Conservation (phyloP, 1,140 invertebrate genomes). For the Drosophila pectinifera region DNA sequence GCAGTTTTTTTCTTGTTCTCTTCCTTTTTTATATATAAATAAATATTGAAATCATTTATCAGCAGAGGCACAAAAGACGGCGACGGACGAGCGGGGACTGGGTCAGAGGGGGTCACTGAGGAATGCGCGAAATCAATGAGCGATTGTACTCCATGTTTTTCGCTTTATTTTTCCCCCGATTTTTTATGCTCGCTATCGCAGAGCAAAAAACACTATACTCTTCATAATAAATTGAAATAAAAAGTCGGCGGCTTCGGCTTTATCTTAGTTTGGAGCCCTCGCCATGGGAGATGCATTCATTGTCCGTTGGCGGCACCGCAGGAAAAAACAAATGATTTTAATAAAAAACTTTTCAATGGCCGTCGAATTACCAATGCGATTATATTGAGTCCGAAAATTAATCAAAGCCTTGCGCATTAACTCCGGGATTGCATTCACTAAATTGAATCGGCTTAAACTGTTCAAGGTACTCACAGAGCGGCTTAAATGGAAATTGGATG, state of each 20-base stretch:
- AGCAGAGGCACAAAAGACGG: conserved; percentile 58
- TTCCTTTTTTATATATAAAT: conserved; percentile 36
- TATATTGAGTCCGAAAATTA: conserved; percentile 37
- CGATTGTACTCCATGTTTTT: conserved; percentile 43
- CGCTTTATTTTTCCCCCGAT: not conserved
- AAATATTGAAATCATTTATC: conserved; percentile 79
- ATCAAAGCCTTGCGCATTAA: conserved; percentile 47
- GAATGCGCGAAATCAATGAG: conserved; percentile 64
- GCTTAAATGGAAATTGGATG: conserved; percentile 24
- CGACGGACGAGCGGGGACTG: not conserved
- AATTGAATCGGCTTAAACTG: conserved; percentile 50
- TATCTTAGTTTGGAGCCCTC: conserved; percentile 60
- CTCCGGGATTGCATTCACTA: conserved; percentile 42
- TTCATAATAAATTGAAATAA: conserved; percentile 61
- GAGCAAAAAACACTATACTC: conserved; percentile 23
- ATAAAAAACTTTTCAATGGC: conserved; percentile 33
- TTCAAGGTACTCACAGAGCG: conserved; percentile 9
- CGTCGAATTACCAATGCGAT: conserved; percentile 29
- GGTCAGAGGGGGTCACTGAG: conserved; percentile 37
- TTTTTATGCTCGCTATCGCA: conserved; percentile 13
- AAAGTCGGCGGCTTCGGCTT: conserved; percentile 35
- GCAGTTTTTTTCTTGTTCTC: conserved; percentile 38
- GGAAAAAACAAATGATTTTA: not conserved
- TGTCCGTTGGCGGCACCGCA: not conserved
- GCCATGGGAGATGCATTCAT: conserved; percentile 32